Base-by-base conservation (phyloP, 2,797 vertebrate genomes). In the Macroramphosus scolopax region DNA sequence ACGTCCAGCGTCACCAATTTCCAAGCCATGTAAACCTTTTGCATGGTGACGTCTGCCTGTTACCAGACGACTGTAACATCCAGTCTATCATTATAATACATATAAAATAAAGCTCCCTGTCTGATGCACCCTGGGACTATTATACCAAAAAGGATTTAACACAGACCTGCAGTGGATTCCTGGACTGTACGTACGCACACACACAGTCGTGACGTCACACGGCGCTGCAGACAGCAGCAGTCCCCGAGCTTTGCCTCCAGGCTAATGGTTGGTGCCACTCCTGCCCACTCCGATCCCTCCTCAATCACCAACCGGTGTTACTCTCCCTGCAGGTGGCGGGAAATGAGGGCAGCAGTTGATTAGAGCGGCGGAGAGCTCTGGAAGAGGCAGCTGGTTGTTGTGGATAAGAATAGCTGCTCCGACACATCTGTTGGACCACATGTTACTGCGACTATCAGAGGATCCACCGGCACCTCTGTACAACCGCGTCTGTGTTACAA, bases 281-380 rank as follows among this genome's bases (percentile, higher is more conserved):
- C 40, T 45, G 59, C 63, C 47, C 2, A 6, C 50, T 63, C 48
- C 62, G 51, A 60, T 80, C 67, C 55, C 43, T 72, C 59, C 65
- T 81, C 78, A 72, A 76, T 83, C 75, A 76, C 64, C 53, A 26
- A 26, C 51, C 7, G 22, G 36, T 59, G 55, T 22, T 11, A 62
- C 30, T 50, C 32, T 62, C 71, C 51, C 55, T 48, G 67, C 68
- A 62, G 77, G 67, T 51, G 59, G 39, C 71, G 60, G 50, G 65
- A 73, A 82, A 80, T 63, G 53, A 68, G 71, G 62, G 52, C 69
- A 63, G 75, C 68, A 55, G 63, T 77, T 72, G 67, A 85, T 87
- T 78, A 69, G 76, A 72, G 36, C 50, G 16, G 63, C 44, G 64
- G 34, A 60, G 36, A 60, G 61, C 0, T 0, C 30, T 16, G 42